Percentiles rank a stretch among this genome's conserved stretches.
These are phyloP conservation scores for Archaeoteleia sp. DNA, from an alignment of 2,888 invertebrate species.

Conservation along the genomic window DNA sequence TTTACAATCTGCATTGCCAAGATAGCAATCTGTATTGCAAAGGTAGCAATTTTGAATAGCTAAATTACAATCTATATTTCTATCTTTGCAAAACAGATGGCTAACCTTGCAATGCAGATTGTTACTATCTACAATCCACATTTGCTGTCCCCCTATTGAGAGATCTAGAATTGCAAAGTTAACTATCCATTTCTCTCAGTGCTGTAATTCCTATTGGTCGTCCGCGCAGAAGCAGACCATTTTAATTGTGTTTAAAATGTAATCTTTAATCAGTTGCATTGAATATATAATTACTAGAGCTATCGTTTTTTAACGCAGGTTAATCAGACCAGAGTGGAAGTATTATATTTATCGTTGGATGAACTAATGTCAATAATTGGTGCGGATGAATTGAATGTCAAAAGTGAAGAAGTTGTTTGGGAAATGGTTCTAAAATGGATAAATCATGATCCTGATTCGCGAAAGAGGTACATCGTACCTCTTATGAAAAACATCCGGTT, in stretches of 20 bases:
- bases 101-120: no score
- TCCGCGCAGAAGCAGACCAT: no score
- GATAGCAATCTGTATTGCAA: no score
- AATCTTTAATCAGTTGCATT: background rate
- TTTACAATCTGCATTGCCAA: no score
- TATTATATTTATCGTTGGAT: slow-evolving; percentile 82
- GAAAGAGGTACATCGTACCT: slow-evolving; percentile 85
- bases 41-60: no score
- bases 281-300: background rate
- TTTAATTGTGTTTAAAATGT: no score
- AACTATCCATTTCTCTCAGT: no score
- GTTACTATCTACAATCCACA: no score
- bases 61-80: no score
- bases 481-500: slow-evolving; percentile 88
- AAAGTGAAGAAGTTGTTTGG: slow-evolving; percentile 92
- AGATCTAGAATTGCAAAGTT: no score
- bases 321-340: slow-evolving; percentile 83
- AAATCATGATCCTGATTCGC: slow-evolving; percentile 82
- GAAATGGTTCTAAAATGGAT: slow-evolving; percentile 92
- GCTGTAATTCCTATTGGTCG: background rate
- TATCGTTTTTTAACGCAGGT: slow-evolving; percentile 73
- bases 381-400: slow-evolving; percentile 90
- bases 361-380: slow-evolving; percentile 86
- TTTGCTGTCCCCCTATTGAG: no score
- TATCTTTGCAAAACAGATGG: no score